Conservation (phyloP, 2,797 vertebrate genomes). For the Gambusia yucatana region DNA sequence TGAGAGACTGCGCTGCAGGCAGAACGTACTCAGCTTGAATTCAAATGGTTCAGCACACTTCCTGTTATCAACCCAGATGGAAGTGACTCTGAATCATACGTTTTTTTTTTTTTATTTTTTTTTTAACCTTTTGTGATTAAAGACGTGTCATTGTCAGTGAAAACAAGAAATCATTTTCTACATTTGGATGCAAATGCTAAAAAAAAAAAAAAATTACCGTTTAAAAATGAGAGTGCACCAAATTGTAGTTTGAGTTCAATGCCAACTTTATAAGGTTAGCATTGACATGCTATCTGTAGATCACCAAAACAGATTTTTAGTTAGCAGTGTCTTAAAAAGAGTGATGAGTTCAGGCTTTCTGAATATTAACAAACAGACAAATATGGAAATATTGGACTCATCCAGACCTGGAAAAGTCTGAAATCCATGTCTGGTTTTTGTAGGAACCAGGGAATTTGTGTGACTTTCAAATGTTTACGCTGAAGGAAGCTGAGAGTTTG, state of each 20-base stretch:
- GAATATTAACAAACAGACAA: neutral
- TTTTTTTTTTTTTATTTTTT: neutral
- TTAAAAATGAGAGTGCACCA: neutral
- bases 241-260: neutral
- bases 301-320: neutral
- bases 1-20: conserved; percentile 54
- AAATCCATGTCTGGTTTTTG: neutral
- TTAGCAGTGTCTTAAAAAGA: neutral
- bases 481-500: neutral
- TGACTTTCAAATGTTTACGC: neutral
- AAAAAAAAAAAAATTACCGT: neutral
- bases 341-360: neutral
- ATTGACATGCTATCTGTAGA: neutral
- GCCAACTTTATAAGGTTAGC: neutral
- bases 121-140: neutral
- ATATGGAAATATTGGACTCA: neutral
- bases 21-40: conserved; percentile 53
- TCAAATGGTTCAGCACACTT: conserved; percentile 49
- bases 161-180: conserved; percentile 4
- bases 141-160: conserved; percentile 21
- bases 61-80: conserved; percentile 51
- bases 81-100: conserved; percentile 46
- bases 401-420: neutral
- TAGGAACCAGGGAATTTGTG: neutral
- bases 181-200: neutral